Evolutionary conservation across 2,888 invertebrate species (phyloP), one percentile per base, ranked within the genome.

Genomic region (Mythimna albipuncta): DNA sequence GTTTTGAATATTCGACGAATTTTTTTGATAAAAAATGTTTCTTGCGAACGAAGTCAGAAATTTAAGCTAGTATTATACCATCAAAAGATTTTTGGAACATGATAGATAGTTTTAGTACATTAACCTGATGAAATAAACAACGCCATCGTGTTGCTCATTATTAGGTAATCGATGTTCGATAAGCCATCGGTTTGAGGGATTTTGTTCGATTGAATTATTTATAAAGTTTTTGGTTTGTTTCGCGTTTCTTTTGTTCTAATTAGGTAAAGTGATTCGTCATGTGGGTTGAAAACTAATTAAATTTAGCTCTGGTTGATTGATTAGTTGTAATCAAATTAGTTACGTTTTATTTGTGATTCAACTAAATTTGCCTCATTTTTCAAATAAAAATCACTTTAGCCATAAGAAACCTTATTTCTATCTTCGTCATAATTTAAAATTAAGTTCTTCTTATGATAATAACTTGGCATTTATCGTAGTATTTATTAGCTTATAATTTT

Each of bases 141-240:
- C 47, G 52, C 38, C 52, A 44, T 59, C n/a, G 67, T 57, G 50
- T 63, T 35, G 69, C 65, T 84, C 72, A 81, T 83, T 72, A 75
- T 38, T 11, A 7, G 11, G 26, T 67, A 61, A 83, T 78, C 64
- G 72, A 71, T 69, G 58, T 69, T 55, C 58, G 76, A 75, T 80
- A 75, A 75, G 54, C 54, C 66, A 58, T 80, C 68, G 0, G 52
- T 72, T 50, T 63, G 44, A 55, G n/a, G 44, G 54, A 63, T 75
- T 69, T 50, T 16, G 68, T 41, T 19, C n/a, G 44, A 72, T 71
- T 59, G 50, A 75, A 77, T 67, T 54, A 55, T 73, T 77, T 74
- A 58, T 77, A 69, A 73, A 54, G 65, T 69, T 75, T 68, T 52
- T 16, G 32, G 19, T 10, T 41, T 41, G 21, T 59, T 58, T 67